These are phyloP conservation scores for Dastarcus helophoroides DNA, from an alignment of 2,888 invertebrate genomes.

Conservation along the genomic window DNA sequence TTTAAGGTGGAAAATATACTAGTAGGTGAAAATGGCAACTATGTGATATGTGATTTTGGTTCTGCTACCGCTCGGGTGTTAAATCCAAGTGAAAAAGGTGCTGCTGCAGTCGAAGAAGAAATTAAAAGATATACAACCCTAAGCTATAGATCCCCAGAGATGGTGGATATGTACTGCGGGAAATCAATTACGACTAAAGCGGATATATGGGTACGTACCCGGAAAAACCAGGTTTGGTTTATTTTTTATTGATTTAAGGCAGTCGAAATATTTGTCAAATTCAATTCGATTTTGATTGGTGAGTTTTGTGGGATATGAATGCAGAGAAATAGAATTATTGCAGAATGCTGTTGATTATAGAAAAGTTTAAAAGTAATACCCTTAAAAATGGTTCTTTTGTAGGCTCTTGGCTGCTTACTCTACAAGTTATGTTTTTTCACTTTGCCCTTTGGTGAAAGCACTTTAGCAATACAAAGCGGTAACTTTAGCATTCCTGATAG, in stretches of 20 bases:
- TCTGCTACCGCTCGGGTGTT: constrained; percentile 77
- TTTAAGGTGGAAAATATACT: constrained; percentile 77
- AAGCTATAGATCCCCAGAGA: constrained; percentile 84
- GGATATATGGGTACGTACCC: constrained; percentile 86
- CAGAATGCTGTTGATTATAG: neutral
- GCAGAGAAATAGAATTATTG: too few relatives aligned
- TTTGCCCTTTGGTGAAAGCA: constrained; percentile 84
- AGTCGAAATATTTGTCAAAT: too few relatives aligned
- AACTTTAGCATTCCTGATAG: constrained; percentile 75
- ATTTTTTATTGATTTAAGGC: too few relatives aligned
- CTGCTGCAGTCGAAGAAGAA: constrained; percentile 66
- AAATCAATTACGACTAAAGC: constrained; percentile 75
- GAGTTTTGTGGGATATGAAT: too few relatives aligned
- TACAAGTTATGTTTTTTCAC: constrained; percentile 84
- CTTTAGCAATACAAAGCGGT: constrained; percentile 84
- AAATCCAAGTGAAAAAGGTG: constrained; percentile 56
- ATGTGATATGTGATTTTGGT: constrained; percentile 88
- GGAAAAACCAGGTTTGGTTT: too few relatives aligned
- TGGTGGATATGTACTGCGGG: constrained; percentile 82
- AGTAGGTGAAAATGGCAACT: constrained; percentile 65
- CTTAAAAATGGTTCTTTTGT: constrained; percentile 23
- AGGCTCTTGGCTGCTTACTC: constrained; percentile 79
- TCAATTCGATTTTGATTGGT: too few relatives aligned
- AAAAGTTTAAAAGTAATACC: neutral
- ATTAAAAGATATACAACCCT: constrained; percentile 81